A percentile compares a stretch with the other conserved stretches of the same genome.
Evolutionary conservation across 2,113 vertebrate species (phyloP).

Genomic region (Petrocephalus zakoni): DNA sequence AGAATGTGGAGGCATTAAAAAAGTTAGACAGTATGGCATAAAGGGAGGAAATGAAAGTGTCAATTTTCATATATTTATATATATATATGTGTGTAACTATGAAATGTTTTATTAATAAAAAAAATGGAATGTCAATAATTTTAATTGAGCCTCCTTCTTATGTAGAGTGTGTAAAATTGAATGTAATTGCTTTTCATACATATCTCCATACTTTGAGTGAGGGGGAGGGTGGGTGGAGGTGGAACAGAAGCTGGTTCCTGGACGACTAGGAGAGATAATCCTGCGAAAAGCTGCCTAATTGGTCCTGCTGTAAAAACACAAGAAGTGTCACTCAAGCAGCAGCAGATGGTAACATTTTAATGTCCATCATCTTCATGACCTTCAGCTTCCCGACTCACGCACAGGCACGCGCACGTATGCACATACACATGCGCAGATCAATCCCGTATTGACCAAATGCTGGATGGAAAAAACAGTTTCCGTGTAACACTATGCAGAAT

Average conservation of each 20-base stretch:
- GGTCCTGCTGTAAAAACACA: conserved; percentile 21
- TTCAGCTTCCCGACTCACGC: conserved; percentile 11
- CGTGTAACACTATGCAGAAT: neutral
- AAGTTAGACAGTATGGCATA: neutral
- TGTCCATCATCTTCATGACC: conserved; percentile 35
- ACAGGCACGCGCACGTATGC: neutral
- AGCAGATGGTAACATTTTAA: conserved; percentile 47
- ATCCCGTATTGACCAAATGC: conserved; percentile 30
- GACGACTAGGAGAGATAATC: neutral
- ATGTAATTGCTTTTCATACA: neutral
- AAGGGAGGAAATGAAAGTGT: conserved; percentile 24
- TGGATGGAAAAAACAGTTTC: conserved; percentile 8
- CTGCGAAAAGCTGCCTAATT: neutral
- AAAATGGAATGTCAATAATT: neutral
- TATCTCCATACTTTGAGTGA: conserved; percentile 6
- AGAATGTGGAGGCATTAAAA: conserved; percentile 3
- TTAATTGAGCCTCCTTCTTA: neutral
- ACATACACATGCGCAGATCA: neutral
- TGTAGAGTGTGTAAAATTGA: neutral
- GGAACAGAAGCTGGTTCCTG: conserved; percentile 21
- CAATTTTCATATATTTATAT: neutral
- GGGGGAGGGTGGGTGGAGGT: neutral
- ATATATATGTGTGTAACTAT: neutral
- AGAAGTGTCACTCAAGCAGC: conserved; percentile 34
- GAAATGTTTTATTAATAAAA: neutral